A percentile compares a stretch with the other conserved stretches of the same genome.
These are phyloP conservation scores for Hypotaenidia philippensis DNA, from an alignment of 2,797 vertebrate genomes.

Conservation along the genomic window DNA sequence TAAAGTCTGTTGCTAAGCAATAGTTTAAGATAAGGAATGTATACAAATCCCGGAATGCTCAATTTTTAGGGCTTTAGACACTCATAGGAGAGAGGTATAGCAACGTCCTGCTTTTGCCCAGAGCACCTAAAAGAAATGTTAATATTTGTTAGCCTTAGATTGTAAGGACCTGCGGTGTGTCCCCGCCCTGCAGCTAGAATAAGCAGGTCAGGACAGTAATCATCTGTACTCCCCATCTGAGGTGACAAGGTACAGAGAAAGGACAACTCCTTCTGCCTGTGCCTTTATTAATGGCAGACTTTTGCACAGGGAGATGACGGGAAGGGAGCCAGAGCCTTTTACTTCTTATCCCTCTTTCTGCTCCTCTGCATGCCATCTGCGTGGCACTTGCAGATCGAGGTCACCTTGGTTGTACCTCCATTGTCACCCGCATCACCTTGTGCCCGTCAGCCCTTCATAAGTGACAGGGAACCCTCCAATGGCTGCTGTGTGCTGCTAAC, in stretches of 20 bases:
- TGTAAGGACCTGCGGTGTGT: background rate
- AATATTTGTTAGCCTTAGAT: background rate
- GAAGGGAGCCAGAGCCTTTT: background rate
- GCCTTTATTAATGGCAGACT: background rate
- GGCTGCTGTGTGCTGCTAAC: background rate
- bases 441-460: background rate
- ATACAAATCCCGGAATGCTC: background rate
- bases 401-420: rapidly evolving
- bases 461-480: background rate
- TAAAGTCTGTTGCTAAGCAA: constrained; percentile 64
- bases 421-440: background rate
- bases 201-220: background rate
- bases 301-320: background rate
- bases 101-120: background rate
- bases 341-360: background rate
- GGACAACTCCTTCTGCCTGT: background rate
- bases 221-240: background rate
- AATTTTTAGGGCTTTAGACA: background rate
- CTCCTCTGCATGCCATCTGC: rapidly evolving
- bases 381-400: background rate
- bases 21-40: constrained; percentile 23
- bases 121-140: background rate
- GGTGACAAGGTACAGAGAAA: background rate
- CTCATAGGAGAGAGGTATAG: background rate
- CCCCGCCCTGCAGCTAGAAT: background rate